phyloP scores from a whole-genome alignment of 2,797 vertebrate genomes.

The Spinibarbus caldwelli region DNA sequence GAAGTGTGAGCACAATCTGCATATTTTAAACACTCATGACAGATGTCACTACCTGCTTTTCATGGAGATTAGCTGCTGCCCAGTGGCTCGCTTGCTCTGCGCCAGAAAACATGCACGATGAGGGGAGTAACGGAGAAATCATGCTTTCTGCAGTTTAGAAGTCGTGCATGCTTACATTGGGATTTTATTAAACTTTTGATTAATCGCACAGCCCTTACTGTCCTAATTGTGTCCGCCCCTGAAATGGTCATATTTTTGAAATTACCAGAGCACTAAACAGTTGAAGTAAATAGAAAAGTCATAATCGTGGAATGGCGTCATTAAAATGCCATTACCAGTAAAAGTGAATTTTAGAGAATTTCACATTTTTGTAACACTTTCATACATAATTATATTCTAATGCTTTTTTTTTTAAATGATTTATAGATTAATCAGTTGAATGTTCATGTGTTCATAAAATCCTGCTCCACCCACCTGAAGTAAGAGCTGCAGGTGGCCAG shows the following conservation, averaged over 20 bases:
- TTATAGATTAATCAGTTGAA: not conserved
- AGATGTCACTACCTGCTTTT: not conserved
- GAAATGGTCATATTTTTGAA: not conserved
- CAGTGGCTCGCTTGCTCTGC: not conserved
- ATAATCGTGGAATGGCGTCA: not conserved
- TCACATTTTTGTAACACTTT: not conserved
- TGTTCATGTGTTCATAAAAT: no score
- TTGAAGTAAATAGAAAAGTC: not conserved
- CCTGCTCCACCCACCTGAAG: constrained; percentile 89
- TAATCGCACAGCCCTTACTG: not conserved
- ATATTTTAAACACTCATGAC: not conserved
- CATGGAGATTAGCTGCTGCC: not conserved
- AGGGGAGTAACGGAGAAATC: not conserved
- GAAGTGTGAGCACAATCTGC: not conserved
- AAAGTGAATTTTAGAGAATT: not conserved
- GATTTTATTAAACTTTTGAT: not conserved
- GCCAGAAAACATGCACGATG: not conserved
- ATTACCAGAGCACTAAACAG: not conserved
- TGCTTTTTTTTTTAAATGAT: not conserved
- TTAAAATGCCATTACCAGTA: not conserved
- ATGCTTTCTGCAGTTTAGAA: not conserved
- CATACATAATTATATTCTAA: not conserved
- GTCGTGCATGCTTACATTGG: no score
- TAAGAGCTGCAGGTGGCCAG: constrained; percentile 98
- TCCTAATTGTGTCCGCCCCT: not conserved